A percentile compares a stretch with the other conserved stretches of the same genome.
These are phyloP conservation scores for Ischnura elegans DNA, from an alignment of 2,888 invertebrate genomes.

Conservation along the genomic window DNA sequence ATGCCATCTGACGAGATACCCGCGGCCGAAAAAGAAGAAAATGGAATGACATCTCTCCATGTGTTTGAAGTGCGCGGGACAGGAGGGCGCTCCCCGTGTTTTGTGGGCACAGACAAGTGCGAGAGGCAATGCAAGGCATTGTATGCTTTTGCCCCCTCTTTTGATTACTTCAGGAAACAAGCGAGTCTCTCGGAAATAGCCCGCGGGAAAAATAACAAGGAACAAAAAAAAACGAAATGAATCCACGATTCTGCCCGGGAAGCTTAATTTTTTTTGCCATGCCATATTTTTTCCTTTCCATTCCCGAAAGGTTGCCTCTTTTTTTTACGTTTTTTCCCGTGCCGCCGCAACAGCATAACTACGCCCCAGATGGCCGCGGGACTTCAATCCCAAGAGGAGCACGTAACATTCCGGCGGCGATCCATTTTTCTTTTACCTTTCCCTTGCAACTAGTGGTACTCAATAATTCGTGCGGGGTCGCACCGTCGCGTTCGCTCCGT, in stretches of 20 bases:
- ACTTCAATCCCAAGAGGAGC: not conserved
- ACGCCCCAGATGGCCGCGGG: not conserved
- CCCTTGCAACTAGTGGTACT: not conserved
- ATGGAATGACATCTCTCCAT: not conserved
- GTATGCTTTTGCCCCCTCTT: no score
- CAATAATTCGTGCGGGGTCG: not conserved
- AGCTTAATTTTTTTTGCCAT: not conserved
- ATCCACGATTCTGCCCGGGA: not conserved
- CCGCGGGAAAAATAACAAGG: not conserved
- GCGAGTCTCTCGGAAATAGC: not conserved
- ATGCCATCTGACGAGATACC: not conserved
- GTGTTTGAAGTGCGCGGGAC: no score
- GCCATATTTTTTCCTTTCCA: not conserved
- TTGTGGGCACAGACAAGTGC: no score
- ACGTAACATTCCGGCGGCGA: not conserved
- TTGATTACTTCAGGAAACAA: conserved; percentile 33
- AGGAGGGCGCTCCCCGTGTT: no score
- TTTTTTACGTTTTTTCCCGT: not conserved
- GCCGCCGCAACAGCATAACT: not conserved
- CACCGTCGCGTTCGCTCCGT: no score
- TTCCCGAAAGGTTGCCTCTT: not conserved
- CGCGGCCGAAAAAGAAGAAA: not conserved
- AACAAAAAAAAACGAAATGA: not conserved
- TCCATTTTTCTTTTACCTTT: not conserved
- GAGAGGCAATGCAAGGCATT: no score